A percentile compares a stretch with the other conserved stretches of the same genome.
Evolutionary conservation across 2,797 vertebrate genomes (phyloP).

Genomic region (Trachurus trachurus): DNA sequence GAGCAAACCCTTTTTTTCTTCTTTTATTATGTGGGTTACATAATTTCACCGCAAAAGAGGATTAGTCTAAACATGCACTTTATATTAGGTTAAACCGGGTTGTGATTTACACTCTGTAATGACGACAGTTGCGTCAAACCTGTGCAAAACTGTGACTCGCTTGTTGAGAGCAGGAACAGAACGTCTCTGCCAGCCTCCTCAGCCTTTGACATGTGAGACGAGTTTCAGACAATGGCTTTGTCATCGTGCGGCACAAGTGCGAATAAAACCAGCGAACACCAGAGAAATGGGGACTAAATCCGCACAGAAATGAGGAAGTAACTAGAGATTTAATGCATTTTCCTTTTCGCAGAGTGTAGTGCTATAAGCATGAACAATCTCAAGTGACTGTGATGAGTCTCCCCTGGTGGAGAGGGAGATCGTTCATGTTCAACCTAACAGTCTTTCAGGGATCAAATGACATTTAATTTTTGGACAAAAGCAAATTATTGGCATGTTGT

Average conservation of each 20-base stretch:
- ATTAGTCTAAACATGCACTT: neutral
- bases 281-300: neutral
- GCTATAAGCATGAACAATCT: neutral
- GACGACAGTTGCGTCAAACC: neutral
- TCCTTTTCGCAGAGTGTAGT: neutral
- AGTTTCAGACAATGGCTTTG: neutral
- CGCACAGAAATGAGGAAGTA: neutral
- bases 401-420: neutral
- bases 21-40: neutral
- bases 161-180: neutral
- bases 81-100: neutral
- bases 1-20: neutral
- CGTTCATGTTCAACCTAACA: neutral
- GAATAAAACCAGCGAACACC: neutral
- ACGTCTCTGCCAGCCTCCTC: neutral
- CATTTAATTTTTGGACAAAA: neutral
- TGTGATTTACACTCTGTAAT: neutral
- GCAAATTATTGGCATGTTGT: neutral
- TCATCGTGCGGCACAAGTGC: neutral
- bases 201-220: constrained; percentile 17
- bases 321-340: neutral
- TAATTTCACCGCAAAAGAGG: neutral
- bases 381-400: neutral
- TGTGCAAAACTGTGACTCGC: neutral
- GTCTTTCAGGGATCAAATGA: neutral